phyloP scores from a whole-genome alignment of 2,888 invertebrate species.

The Synanthedon formicaeformis region DNA sequence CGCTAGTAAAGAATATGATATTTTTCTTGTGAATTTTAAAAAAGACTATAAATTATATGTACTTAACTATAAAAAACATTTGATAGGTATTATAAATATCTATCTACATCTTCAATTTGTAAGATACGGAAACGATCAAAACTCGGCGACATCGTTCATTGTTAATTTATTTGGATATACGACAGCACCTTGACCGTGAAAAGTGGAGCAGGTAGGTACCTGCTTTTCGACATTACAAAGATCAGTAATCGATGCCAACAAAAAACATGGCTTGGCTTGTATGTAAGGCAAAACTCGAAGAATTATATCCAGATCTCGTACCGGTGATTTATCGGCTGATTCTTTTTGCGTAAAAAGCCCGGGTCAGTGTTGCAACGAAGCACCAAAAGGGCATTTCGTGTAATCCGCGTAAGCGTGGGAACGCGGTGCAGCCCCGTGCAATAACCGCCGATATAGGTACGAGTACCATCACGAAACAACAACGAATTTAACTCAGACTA shows the following conservation, averaged over 20 bases:
- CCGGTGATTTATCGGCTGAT: slow-evolving; percentile 60
- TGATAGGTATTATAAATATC: too few species aligned
- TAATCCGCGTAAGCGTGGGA: slow-evolving; percentile 64
- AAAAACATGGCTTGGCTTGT: slow-evolving; percentile 35
- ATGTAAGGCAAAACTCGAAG: slow-evolving; percentile 42
- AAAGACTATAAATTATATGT: too few species aligned
- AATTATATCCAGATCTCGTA: slow-evolving; percentile 45
- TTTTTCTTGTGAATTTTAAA: too few species aligned
- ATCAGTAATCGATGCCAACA: slow-evolving; percentile 33
- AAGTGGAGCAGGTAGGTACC: slow-evolving; percentile 65
- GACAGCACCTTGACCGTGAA: slow-evolving; percentile 58
- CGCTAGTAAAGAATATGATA: too few species aligned
- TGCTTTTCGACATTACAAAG: slow-evolving; percentile 31
- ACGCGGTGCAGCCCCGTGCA: slow-evolving; percentile 13
- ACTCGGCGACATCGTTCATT: slow-evolving; percentile 36
- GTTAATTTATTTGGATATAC: slow-evolving; percentile 52
- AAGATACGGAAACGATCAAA: slow-evolving; percentile 3
- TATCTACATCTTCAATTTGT: slow-evolving; percentile 1
- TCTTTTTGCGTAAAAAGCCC: slow-evolving; percentile 64
- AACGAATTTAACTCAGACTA: too few species aligned
- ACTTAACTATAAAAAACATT: too few species aligned
- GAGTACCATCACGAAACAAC: too few species aligned
- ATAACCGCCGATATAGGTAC: too few species aligned
- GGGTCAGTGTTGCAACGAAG: slow-evolving; percentile 62
- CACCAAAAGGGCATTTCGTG: slow-evolving; percentile 65